Percentiles rank a stretch among this genome's conserved stretches.
Conservation (phyloP, 1,140 invertebrate species). For the Nixonia krombeini region DNA sequence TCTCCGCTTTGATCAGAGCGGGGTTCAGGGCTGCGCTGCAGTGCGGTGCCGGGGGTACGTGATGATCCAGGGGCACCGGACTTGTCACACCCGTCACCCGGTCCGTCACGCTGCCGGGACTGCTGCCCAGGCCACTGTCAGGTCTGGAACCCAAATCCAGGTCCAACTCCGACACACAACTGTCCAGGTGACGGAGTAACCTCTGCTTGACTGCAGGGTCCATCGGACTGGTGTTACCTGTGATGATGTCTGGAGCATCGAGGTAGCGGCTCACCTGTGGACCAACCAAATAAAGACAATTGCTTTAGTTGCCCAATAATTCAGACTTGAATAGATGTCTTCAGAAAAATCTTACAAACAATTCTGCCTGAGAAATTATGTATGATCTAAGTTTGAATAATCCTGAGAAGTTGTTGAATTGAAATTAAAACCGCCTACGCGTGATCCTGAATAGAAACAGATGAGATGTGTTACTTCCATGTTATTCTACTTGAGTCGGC, state of each 20-base stretch:
- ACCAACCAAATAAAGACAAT: neutral
- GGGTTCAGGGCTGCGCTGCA: constrained; percentile 59
- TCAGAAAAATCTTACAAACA: too few species aligned
- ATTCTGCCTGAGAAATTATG: too few species aligned
- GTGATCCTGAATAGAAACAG: too few species aligned
- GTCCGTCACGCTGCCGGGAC: constrained; percentile 67
- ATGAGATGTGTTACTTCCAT: too few species aligned
- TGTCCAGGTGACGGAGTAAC: constrained; percentile 79
- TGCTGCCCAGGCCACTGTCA: constrained; percentile 65
- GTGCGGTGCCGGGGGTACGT: constrained; percentile 55
- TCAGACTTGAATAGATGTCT: too few species aligned
- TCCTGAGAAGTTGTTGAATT: too few species aligned
- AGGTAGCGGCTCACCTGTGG: constrained; percentile 75
- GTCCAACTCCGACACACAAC: constrained; percentile 80
- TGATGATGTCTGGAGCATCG: constrained; percentile 77
- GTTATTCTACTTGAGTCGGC: too few species aligned
- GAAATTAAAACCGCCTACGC: too few species aligned
- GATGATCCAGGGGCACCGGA: constrained; percentile 61
- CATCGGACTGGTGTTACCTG: constrained; percentile 76
- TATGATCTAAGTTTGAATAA: too few species aligned
- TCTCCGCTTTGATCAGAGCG: constrained; percentile 62
- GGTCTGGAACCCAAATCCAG: constrained; percentile 75
- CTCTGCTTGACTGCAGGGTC: constrained; percentile 79
- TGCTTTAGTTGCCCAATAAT: neutral
- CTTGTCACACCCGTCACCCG: constrained; percentile 61